These are phyloP conservation scores for Colletes gigas DNA, from an alignment of 1,140 invertebrate genomes.

Conservation along the genomic window DNA sequence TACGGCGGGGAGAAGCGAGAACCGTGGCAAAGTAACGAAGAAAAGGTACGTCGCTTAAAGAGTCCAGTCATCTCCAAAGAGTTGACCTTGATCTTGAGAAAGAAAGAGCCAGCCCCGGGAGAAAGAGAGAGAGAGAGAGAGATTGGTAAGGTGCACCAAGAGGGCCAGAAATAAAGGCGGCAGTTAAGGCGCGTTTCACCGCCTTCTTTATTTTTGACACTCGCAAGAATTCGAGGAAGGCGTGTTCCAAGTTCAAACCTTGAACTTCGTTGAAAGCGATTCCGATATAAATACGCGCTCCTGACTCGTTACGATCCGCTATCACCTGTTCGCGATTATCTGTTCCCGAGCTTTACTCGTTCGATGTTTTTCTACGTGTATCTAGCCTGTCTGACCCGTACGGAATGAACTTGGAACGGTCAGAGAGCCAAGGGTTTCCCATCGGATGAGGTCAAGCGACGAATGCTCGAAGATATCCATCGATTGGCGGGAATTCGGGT, in stretches of 20 bases:
- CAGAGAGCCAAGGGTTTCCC: not conserved
- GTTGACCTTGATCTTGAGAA: conserved; percentile 79
- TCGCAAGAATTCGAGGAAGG: conserved; percentile 40
- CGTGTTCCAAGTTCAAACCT: conserved; percentile 24
- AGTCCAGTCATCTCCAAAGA: conserved; percentile 78
- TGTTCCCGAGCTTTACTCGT: no score
- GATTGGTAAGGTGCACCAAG: conserved; percentile 72
- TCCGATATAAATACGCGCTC: not conserved
- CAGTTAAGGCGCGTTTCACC: conserved; percentile 71
- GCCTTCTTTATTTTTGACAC: conserved; percentile 53
- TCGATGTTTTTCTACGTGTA: no score
- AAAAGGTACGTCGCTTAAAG: conserved; percentile 75
- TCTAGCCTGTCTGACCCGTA: no score
- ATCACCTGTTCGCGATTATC: no score
- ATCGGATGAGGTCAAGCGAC: not conserved
- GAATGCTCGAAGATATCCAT: not conserved
- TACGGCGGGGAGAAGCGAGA: conserved; percentile 18
- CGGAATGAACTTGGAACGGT: no score
- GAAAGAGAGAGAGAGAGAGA: conserved; percentile 55
- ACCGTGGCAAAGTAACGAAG: conserved; percentile 54
- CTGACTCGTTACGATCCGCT: no score
- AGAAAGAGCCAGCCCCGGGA: conserved; percentile 26
- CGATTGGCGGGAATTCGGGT: not conserved
- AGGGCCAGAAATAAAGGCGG: conserved; percentile 72
- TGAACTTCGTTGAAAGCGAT: not conserved